Percentiles rank a stretch among this genome's conserved stretches.
Conservation (phyloP, 1,140 invertebrate species). For the Orchesella cincta region DNA sequence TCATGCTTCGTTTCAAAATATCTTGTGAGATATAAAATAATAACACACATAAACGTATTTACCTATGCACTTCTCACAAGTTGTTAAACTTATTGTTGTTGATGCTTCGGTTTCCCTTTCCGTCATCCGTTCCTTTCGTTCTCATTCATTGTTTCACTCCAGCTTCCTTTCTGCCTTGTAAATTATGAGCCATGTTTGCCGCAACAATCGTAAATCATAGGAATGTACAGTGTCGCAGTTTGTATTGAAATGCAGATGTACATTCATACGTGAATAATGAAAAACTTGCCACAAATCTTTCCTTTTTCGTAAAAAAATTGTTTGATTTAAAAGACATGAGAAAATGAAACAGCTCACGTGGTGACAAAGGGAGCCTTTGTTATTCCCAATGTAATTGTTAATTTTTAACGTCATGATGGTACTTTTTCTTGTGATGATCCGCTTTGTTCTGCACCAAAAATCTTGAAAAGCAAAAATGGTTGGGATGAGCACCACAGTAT, state of each 20-base stretch:
- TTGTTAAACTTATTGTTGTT: background rate
- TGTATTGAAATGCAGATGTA: too few species aligned
- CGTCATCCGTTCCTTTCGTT: background rate
- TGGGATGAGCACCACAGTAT: background rate
- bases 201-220: too few species aligned
- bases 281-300: too few species aligned
- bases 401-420: background rate
- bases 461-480: background rate
- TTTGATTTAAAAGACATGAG: too few species aligned
- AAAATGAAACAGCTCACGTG: too few species aligned
- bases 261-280: too few species aligned
- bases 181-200: background rate
- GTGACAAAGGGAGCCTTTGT: too few species aligned
- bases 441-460: constrained; percentile 16
- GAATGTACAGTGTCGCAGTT: too few species aligned
- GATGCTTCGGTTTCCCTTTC: constrained; percentile 7
- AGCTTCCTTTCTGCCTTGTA: background rate
- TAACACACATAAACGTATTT: background rate
- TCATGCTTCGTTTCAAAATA: background rate
- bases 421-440: background rate
- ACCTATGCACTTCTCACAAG: background rate
- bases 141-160: background rate
- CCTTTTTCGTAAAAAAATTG: too few species aligned
- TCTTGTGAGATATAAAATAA: too few species aligned
- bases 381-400: too few species aligned